Base-by-base conservation (phyloP, 2,797 vertebrate species). In the Moxostoma hubbsi region DNA sequence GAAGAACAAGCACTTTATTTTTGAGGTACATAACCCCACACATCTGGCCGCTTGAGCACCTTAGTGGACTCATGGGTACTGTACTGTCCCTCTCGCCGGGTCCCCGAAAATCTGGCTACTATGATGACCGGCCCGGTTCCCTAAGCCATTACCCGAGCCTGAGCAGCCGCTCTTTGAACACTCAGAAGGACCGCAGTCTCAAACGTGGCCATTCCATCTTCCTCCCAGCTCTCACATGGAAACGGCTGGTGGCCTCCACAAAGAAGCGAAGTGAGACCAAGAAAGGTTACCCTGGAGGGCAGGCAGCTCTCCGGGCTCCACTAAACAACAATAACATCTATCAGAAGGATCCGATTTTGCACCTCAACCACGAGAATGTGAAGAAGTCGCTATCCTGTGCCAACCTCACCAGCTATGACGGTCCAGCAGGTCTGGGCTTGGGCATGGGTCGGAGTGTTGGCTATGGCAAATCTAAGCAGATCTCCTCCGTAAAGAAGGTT, bases 311-410 rank as follows among this genome's bases (percentile, higher is more conserved):
- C 0, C 83, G 81, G 0, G 92, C 88, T 9, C 89, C 90, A 0
- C 88, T 93, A 9, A 91, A 91, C 87, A 94, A 94, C 88, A 94
- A 92, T 85, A 92, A 86, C 81, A 86, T 90, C 82, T 93, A 94
- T 87, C 93, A 93, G 46, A 93, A 93, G 55, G 93, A 94, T 71
- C 85, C 90, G 0, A 81, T 95, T 58, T 85, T 94, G 81, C 91
- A 93, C 55, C 89, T 94, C 67, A 95, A 95, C 89, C 89, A 87
- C 0, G 92, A 95, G 80, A 95, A 95, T 61, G 94, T 94, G 51
- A 94, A 93, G 88, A 95, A 95, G 87, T 94, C 94, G 0, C 83
- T 95, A 50, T 95, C 95, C 0, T 95, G 95, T 46, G 95, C 94
- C 84, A 95, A 94, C 85, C 90, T 95, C 45, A 91, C 91, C 84